Base-by-base conservation (phyloP, 1,140 invertebrate species). In the Drosophila carrolli region DNA sequence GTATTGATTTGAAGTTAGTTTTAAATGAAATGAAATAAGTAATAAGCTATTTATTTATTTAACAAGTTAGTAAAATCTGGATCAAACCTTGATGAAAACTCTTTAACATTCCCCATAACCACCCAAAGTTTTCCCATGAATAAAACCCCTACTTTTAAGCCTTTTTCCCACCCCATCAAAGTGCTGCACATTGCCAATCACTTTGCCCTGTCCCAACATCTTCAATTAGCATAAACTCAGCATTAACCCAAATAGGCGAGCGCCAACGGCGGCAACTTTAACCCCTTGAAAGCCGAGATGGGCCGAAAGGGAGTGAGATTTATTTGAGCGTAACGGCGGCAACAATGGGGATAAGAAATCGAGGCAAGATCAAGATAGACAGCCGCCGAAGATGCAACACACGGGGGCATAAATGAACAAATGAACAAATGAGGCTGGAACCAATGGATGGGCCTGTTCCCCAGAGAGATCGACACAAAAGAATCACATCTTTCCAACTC, bases 301-400 rank as follows among this genome's bases (percentile, higher is more conserved):
- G 41, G 32, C 14, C 47, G 16, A 65, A 50, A 58, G 67, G 66
- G 53, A 58, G 66, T 41, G 27, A 48, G 53, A 71, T 71, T 75
- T 78, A 83, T 77, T 73, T 53, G 60, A 63, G 62, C 72, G 58
- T 50, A 67, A 65, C 73, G 43, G 61, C 55, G 37, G 32, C 54
- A 72, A 58, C 66, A 81, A 65, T 77, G 73, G 60, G 60, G 57
- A 74, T 74, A 59, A 72, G 74, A 43, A 68, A 78, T 82, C 74
- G 62, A 75, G 47, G 73, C 63, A 81, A 85, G 82, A 85, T 85
- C 81, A 85, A 85, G 81, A 85, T 85, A 85, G 46, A 47, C 58
- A 38, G 46, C 9, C 7, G 32, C 8, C 44, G 59, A 59, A 51
- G 73, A 66, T 81, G 67, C 62, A 74, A 73, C 81, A 66, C 58